These are phyloP conservation scores for Gila robusta DNA, from an alignment of 2,797 vertebrate species.

Conservation along the genomic window DNA sequence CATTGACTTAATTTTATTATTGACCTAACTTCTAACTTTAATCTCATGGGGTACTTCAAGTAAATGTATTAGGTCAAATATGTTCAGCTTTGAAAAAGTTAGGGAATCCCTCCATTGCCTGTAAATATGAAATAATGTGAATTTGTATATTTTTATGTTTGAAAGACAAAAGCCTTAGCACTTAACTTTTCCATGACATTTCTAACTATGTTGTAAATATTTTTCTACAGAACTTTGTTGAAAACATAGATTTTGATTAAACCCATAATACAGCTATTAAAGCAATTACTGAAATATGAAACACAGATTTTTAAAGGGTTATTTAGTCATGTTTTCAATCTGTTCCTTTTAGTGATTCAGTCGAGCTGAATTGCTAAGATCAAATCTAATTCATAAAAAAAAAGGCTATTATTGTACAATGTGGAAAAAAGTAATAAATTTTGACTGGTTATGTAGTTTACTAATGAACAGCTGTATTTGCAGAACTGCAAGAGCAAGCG, in stretches of 20 bases:
- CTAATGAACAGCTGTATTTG: background rate
- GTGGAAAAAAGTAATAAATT: background rate
- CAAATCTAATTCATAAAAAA: no score
- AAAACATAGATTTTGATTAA: no score
- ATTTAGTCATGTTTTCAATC: background rate
- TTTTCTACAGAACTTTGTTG: no score
- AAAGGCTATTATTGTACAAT: background rate
- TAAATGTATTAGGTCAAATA: background rate
- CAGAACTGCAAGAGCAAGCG: conserved; percentile 83
- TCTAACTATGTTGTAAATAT: no score
- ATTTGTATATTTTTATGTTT: no score
- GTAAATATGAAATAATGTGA: no score
- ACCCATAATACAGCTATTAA: no score
- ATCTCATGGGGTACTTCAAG: no score
- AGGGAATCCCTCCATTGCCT: no score
- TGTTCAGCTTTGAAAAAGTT: background rate
- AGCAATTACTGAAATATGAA: no score
- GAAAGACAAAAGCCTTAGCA: no score
- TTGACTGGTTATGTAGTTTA: background rate
- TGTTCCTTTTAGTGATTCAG: background rate
- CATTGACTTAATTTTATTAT: background rate
- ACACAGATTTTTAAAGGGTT: background rate
- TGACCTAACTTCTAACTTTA: background rate
- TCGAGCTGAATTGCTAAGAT: background rate
- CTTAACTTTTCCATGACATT: no score